Conservation (phyloP, 2,888 invertebrate species). For the Ferrisia virgata region DNA sequence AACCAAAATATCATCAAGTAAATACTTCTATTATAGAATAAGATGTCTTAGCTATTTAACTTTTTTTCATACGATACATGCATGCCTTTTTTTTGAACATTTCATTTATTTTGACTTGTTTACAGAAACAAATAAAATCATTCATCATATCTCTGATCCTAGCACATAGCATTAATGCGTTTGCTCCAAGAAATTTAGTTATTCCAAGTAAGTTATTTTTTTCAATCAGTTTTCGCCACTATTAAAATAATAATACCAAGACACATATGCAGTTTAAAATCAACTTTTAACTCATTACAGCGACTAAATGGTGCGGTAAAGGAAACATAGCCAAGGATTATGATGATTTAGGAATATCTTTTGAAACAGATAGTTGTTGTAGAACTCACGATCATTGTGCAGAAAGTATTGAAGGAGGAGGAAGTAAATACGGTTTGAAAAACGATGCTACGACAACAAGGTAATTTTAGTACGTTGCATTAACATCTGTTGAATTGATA, state of each 20-base stretch:
- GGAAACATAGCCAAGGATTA: constrained; percentile 44
- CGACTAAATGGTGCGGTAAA: constrained; percentile 46
- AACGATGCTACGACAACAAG: constrained; percentile 42
- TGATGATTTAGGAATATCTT: constrained; percentile 34
- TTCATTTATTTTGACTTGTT: not conserved
- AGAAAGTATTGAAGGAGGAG: constrained; percentile 36
- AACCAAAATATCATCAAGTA: no score
- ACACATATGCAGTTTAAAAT: not conserved
- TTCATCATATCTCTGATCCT: not conserved
- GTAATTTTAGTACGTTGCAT: not conserved
- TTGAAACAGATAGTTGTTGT: constrained; percentile 44
- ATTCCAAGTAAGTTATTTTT: not conserved
- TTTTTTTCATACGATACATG: no score
- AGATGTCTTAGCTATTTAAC: no score
- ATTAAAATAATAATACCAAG: not conserved
- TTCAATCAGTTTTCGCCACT: not conserved
- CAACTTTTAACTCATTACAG: not conserved
- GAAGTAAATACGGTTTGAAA: constrained; percentile 39
- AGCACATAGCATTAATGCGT: not conserved
- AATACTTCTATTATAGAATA: no score
- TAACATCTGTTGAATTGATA: not conserved
- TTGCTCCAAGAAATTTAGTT: not conserved
- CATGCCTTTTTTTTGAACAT: not conserved
- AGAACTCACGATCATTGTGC: constrained; percentile 45
- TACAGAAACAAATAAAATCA: not conserved